Base-by-base conservation (phyloP, 2,113 vertebrate genomes). In the Hemibates koningsi region DNA sequence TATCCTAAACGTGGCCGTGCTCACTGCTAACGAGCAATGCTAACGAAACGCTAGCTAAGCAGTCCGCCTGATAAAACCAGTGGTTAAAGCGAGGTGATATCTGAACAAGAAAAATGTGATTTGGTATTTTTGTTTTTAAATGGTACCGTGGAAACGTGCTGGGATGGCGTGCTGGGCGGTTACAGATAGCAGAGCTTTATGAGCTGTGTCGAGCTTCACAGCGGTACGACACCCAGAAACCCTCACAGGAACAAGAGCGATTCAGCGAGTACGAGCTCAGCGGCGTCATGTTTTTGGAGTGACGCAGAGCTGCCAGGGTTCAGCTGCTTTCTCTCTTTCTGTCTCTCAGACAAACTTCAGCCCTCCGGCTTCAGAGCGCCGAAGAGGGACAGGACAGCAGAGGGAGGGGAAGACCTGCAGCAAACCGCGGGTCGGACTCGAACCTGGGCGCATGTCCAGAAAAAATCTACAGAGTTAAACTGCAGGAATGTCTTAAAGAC, bases 181-280 rank as follows among this genome's bases (percentile, higher is more conserved):
- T 6, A 54, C 52, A 11, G 52, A 53, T 10, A 10, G 52, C 52
- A 21, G 52, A 11, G 9, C n/a, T 54, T 21, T 54, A 11, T 54
- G 52, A 54, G 52, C 9, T 21, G n/a, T 21, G 52, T 54, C 3
- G n/a, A n/a, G 52, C 9, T n/a, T 53, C 52, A 53, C 52, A 10
- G 19, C 19, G 2, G 5, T n/a, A 53, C 4, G 2, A 53, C 50
- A 53, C 50, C 19, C 19, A n/a, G 19, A 53, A 52, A 52, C 9
- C 48, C 7, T 50, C 16, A 50, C 48, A 17, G 16, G 45, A 7
- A 4, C 6, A 1, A 36, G 43, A 14, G 5, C 43, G 11, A 43
- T 3, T 1, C 11, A 2, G 41, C 11, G 11, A 5, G 38, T 2
- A 6, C 5, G 11, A 12, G 11, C 10, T 36, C 36, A 36, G 7